These are phyloP conservation scores for Alaudala cheleensis DNA, from an alignment of 2,113 vertebrate genomes.

Conservation along the genomic window DNA sequence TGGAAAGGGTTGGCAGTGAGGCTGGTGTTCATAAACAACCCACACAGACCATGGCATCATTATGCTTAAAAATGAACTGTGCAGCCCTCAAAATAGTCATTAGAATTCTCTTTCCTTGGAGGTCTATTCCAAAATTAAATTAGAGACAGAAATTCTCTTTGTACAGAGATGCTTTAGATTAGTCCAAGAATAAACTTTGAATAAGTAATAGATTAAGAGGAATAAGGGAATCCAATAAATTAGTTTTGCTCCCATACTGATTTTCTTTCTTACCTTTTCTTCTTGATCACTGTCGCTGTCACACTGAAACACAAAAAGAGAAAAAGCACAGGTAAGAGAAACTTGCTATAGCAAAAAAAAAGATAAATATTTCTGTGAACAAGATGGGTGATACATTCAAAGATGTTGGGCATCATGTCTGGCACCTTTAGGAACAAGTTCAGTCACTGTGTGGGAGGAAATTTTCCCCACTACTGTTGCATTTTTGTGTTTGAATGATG, in stretches of 20 bases:
- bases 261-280: conserved; percentile 87
- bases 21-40: background rate
- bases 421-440: background rate
- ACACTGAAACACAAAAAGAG: conserved; percentile 79
- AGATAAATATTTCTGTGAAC: background rate
- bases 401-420: background rate
- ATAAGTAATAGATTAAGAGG: background rate
- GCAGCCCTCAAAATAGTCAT: background rate
- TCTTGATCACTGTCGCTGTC: conserved; percentile 96
- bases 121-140: background rate
- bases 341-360: background rate
- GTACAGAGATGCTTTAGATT: background rate
- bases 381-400: background rate
- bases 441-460: background rate
- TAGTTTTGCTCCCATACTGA: background rate
- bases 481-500: background rate
- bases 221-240: conserved; percentile 5
- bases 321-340: conserved; percentile 22
- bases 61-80: background rate
- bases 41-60: background rate
- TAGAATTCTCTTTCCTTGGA: background rate
- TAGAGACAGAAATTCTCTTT: background rate
- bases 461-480: background rate
- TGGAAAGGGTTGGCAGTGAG: background rate
- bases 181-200: background rate